Evolutionary conservation across 2,888 invertebrate species (phyloP).

Genomic region (Phyllotreta cruciferae): DNA sequence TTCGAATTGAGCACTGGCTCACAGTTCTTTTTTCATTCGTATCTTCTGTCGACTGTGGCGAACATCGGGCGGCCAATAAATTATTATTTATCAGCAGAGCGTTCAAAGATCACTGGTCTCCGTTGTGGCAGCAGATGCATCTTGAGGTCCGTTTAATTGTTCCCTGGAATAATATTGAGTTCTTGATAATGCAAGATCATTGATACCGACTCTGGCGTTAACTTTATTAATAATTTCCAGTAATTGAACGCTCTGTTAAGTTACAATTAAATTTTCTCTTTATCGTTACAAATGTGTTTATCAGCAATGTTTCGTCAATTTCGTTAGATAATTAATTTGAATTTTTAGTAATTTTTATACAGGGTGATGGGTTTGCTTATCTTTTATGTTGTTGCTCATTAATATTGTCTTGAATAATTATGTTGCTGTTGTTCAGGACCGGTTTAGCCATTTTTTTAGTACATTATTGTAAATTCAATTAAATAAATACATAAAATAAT

Average conservation of each 20-base stretch:
- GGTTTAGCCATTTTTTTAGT: no score
- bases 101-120: constrained; percentile 47
- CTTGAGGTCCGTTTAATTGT: constrained; percentile 33
- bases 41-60: constrained; percentile 25
- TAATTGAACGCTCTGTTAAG: constrained; percentile 33
- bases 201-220: constrained; percentile 36
- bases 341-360: no score
- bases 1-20: constrained; percentile 14
- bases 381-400: no score
- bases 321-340: no score
- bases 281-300: no score
- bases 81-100: constrained; percentile 41
- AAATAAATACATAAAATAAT: no score
- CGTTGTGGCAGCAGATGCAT: constrained; percentile 44
- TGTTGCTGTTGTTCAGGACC: no score
- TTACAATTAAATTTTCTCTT: not conserved
- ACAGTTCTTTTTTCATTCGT: constrained; percentile 27
- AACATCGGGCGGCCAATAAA: constrained; percentile 27
- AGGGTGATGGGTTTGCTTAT: no score
- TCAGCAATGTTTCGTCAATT: no score
- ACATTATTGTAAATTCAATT: no score
- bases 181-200: constrained; percentile 35
- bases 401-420: no score
- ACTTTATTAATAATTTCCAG: constrained; percentile 31
- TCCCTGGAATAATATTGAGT: constrained; percentile 26